Conservation (phyloP, 2,797 vertebrate species). For the Florisuga fusca region DNA sequence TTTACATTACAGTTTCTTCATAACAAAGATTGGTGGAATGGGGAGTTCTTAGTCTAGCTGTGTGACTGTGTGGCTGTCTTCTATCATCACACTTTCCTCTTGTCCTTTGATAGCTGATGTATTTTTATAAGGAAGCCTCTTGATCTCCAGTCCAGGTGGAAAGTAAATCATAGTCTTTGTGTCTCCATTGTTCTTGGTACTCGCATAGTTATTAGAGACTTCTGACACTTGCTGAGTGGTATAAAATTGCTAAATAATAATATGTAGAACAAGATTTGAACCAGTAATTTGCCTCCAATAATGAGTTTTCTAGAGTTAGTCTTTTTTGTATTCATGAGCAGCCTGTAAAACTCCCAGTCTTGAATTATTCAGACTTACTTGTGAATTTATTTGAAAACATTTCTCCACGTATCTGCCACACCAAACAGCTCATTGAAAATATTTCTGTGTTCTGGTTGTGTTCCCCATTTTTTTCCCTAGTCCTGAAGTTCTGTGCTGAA, state of each 20-base stretch:
- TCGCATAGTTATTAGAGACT: neutral
- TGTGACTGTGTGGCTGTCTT: neutral
- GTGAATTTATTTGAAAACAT: conserved; percentile 26
- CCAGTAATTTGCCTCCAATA: conserved; percentile 24
- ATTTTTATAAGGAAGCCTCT: neutral
- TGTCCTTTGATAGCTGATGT: neutral
- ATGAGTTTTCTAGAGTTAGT: neutral
- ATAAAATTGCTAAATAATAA: conserved; percentile 16
- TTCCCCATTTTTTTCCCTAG: neutral
- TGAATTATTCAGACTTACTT: conserved; percentile 46
- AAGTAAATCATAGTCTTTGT: neutral
- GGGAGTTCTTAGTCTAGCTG: neutral
- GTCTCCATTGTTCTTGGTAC: neutral
- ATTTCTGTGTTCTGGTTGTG: neutral
- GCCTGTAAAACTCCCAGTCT: neutral
- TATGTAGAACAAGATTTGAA: neutral
- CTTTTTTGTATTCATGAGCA: neutral
- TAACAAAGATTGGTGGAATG: neutral
- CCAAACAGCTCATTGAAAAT: neutral
- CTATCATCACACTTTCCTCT: neutral
- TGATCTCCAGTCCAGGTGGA: neutral
- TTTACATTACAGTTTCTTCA: neutral
- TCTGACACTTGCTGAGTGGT: neutral
- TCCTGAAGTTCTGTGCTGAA: neutral
- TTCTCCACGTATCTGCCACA: neutral